Evolutionary conservation across 1,140 invertebrate species (phyloP).

Genomic region (Anastrepha ludens): DNA sequence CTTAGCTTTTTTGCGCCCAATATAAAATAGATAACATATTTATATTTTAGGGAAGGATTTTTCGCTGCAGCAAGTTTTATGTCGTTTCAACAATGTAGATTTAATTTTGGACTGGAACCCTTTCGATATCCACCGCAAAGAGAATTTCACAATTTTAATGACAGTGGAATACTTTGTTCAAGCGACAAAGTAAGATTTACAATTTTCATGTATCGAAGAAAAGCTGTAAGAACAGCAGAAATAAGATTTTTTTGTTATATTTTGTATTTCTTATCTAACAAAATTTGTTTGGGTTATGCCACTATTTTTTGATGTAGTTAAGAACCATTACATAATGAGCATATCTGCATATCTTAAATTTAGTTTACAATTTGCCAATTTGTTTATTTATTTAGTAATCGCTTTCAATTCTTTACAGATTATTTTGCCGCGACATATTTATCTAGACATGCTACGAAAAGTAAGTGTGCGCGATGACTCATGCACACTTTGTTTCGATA

Average conservation of each 20-base stretch:
- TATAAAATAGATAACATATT: conserved; percentile 34
- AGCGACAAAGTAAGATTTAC: conserved; percentile 80
- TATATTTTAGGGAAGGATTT: conserved; percentile 83
- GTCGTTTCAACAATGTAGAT: conserved; percentile 95
- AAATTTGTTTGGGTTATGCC: too few relatives aligned
- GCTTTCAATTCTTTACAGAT: conserved; percentile 43
- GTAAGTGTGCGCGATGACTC: conserved; percentile 88
- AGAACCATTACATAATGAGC: too few relatives aligned
- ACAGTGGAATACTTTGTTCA: conserved; percentile 81
- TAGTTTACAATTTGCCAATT: too few relatives aligned
- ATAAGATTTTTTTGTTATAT: too few relatives aligned
- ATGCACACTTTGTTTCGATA: conserved; percentile 92
- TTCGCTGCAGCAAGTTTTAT: conserved; percentile 96
- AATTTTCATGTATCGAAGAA: too few relatives aligned
- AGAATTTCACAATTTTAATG: conserved; percentile 85
- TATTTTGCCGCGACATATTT: conserved; percentile 83
- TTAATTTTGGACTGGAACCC: conserved; percentile 91
- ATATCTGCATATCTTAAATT: too few relatives aligned
- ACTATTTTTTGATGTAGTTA: too few relatives aligned
- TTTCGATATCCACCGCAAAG: conserved; percentile 87
- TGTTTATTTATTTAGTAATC: too few relatives aligned
- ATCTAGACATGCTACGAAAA: conserved; percentile 82
- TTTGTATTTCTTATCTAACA: too few relatives aligned
- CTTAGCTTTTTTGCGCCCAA: conserved; percentile 37
- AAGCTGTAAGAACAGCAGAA: too few relatives aligned